Percentiles rank a stretch among this genome's conserved stretches.
phyloP scores from a whole-genome alignment of 2,113 vertebrate species.

The Carassius carassius region DNA sequence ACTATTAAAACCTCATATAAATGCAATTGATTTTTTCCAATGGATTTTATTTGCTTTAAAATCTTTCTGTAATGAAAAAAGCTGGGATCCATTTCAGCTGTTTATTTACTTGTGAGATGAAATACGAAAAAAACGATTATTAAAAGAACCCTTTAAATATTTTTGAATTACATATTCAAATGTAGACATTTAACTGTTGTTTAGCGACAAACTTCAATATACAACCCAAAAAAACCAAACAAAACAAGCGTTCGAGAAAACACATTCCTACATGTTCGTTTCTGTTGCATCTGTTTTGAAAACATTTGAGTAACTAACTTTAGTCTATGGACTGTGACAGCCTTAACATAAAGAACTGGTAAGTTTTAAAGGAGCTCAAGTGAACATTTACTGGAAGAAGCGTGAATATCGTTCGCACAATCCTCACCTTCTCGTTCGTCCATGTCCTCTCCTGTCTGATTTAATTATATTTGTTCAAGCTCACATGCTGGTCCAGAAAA shows the following conservation, averaged over 20 bases:
- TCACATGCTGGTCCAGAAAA: conserved; percentile 64
- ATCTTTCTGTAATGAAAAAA: neutral
- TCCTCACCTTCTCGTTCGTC: conserved; percentile 75
- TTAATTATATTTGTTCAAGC: conserved; percentile 35
- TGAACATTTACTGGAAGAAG: neutral
- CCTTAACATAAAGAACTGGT: neutral
- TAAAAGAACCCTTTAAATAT: neutral
- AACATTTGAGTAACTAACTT: neutral
- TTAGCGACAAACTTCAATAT: neutral
- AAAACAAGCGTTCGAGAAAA: neutral
- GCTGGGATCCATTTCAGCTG: neutral
- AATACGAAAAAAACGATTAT: neutral
- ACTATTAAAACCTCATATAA: neutral
- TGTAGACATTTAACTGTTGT: neutral
- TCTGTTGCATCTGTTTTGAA: neutral
- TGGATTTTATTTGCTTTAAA: neutral
- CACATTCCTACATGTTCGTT: neutral
- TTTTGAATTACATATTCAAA: neutral
- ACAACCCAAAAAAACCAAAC: neutral
- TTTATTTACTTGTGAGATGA: neutral
- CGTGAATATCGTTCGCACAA: neutral
- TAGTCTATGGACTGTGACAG: neutral
- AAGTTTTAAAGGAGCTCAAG: neutral
- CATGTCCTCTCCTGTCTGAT: conserved; percentile 66
- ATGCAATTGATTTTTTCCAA: neutral